Conservation (phyloP, 1,140 invertebrate species). For the Anoplolepis gracilipes region DNA sequence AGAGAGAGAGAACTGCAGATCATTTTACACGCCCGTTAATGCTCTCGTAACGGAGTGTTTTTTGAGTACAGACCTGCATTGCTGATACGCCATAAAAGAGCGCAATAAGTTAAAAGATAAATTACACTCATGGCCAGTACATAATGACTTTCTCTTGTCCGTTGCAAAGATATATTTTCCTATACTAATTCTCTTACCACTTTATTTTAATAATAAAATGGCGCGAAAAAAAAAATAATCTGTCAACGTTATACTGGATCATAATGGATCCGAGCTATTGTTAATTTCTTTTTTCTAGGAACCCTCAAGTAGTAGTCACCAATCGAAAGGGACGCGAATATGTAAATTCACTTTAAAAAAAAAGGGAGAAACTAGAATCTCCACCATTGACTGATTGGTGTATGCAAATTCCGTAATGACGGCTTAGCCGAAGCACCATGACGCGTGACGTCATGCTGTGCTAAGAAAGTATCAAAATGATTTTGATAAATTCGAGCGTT, state of each 20-base stretch:
- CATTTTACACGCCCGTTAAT: conserved; percentile 62
- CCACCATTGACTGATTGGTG: conserved; percentile 77
- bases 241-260: conserved; percentile 13
- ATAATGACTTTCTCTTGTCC: conserved; percentile 53
- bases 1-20: conserved; percentile 38
- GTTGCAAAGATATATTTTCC: conserved; percentile 10
- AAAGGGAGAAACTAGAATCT: conserved; percentile 58
- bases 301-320: conserved; percentile 17
- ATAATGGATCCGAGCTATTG: conserved; percentile 41
- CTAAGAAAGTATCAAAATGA: conserved; percentile 76
- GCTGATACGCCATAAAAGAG: conserved; percentile 43
- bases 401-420: conserved; percentile 82
- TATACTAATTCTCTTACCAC: conserved; percentile 33
- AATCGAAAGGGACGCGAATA: conserved; percentile 63
- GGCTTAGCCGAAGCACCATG: conserved; percentile 73
- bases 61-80: conserved; percentile 28
- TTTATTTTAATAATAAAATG: conserved; percentile 55
- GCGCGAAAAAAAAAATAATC: conserved; percentile 4
- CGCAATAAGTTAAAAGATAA: conserved; percentile 54
- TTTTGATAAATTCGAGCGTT: conserved; percentile 80
- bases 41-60: conserved; percentile 50
- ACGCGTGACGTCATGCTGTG: conserved; percentile 80
- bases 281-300: conserved; percentile 16
- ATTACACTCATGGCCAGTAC: conserved; percentile 28
- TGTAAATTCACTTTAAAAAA: conserved; percentile 74